These are phyloP conservation scores for Dendrolimus punctatus DNA, from an alignment of 1,140 invertebrate species.

Conservation along the genomic window DNA sequence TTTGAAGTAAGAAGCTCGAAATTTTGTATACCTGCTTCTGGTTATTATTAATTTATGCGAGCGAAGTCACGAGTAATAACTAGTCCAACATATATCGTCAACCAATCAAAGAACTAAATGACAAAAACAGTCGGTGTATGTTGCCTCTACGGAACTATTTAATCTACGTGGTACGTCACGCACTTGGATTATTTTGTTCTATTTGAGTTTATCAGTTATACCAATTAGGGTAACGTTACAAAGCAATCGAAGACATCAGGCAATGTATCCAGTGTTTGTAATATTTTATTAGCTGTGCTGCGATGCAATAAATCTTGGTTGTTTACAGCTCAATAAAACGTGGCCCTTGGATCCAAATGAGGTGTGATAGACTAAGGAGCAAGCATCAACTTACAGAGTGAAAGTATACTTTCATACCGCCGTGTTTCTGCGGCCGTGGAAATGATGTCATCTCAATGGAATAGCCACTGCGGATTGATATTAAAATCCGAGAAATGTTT, in stretches of 20 bases:
- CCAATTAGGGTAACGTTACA: too few species aligned
- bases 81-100: too few species aligned
- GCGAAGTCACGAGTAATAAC: too few species aligned
- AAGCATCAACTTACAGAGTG: conserved; percentile 60
- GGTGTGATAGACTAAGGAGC: conserved; percentile 64
- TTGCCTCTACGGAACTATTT: too few species aligned
- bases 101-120: too few species aligned
- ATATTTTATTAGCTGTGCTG: conserved; percentile 1
- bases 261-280: neutral
- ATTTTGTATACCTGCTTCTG: too few species aligned
- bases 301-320: conserved; percentile 15
- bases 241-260: neutral
- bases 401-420: conserved; percentile 63
- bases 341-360: conserved; percentile 52
- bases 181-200: too few species aligned
- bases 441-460: conserved; percentile 31
- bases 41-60: too few species aligned
- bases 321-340: conserved; percentile 46
- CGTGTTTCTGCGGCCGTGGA: conserved; percentile 38
- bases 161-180: too few species aligned
- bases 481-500: neutral
- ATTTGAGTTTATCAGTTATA: too few species aligned
- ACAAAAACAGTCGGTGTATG: too few species aligned
- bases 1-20: too few species aligned
- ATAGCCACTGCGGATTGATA: conserved; percentile 14